Percentiles rank a stretch among this genome's conserved stretches.
These are phyloP conservation scores for Leucophenga varia DNA, from an alignment of 1,140 invertebrate species.

Conservation along the genomic window DNA sequence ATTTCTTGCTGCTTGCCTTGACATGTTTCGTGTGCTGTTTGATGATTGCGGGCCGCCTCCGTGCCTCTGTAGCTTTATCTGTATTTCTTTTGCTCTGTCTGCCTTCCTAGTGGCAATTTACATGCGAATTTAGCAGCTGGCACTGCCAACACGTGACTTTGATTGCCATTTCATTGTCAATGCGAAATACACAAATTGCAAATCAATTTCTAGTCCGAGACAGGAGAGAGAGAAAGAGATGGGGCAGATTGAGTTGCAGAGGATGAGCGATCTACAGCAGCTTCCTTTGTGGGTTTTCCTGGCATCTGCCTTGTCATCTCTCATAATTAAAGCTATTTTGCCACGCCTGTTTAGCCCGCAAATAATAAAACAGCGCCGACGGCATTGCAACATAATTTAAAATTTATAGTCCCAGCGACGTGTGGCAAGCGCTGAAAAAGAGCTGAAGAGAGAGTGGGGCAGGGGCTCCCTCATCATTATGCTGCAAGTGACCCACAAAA, in stretches of 20 bases:
- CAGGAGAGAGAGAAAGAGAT: too few relatives aligned
- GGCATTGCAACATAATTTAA: slow-evolving; percentile 24
- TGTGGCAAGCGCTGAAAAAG: slow-evolving; percentile 5
- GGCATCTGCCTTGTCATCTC: slow-evolving; percentile 7
- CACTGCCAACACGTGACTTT: slow-evolving; percentile 40
- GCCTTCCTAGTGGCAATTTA: slow-evolving; percentile 22
- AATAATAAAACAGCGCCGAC: slow-evolving; percentile 4
- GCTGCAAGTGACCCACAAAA: slow-evolving; percentile 18
- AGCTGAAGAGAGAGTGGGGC: background rate
- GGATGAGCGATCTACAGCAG: too few relatives aligned
- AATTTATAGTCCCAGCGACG: slow-evolving; percentile 17
- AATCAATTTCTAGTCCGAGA: too few relatives aligned
- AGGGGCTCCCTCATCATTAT: background rate
- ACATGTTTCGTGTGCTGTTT: slow-evolving; percentile 17
- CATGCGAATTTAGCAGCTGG: slow-evolving; percentile 40
- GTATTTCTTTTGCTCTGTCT: background rate
- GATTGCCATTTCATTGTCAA: slow-evolving; percentile 50
- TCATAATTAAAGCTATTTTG: slow-evolving; percentile 22
- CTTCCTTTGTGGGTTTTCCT: background rate
- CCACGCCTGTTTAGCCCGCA: slow-evolving; percentile 9
- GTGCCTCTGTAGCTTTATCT: background rate
- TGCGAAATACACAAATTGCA: slow-evolving; percentile 35
- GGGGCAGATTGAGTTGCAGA: too few relatives aligned
- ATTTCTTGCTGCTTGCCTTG: slow-evolving; percentile 21
- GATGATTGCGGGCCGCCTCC: background rate